phyloP scores from a whole-genome alignment of 1,140 invertebrate species.

The Drosophila ambigua region DNA sequence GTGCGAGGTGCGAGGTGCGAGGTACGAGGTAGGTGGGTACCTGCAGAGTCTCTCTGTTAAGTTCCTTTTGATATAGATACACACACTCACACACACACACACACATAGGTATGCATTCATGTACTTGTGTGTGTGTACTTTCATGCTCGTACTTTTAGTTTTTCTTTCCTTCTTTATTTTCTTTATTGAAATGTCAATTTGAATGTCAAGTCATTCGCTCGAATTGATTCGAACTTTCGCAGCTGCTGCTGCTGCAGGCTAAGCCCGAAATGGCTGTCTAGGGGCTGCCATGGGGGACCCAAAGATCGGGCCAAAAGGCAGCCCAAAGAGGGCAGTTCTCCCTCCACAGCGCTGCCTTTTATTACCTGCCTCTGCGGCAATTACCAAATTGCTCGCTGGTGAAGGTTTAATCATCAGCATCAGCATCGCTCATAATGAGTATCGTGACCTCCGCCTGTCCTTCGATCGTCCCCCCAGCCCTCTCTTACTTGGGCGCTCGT shows the following conservation, averaged over 20 bases:
- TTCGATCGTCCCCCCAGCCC: slow-evolving; percentile 11
- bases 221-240: too few relatives aligned
- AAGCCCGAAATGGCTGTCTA: too few relatives aligned
- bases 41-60: slow-evolving; percentile 6
- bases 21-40: neutral
- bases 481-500: neutral
- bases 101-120: neutral
- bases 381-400: slow-evolving; percentile 29
- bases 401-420: slow-evolving; percentile 13
- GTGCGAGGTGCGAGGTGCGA: too few relatives aligned
- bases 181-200: slow-evolving; percentile 25
- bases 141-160: neutral
- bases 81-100: too few relatives aligned
- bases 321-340: too few relatives aligned
- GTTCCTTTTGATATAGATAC: slow-evolving; percentile 13
- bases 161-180: slow-evolving; percentile 20
- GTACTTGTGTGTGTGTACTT: neutral
- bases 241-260: too few relatives aligned
- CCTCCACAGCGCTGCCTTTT: neutral
- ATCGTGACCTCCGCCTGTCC: neutral
- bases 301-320: too few relatives aligned
- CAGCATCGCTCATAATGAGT: neutral
- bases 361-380: slow-evolving; percentile 16
- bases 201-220: too few relatives aligned
- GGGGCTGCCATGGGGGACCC: too few relatives aligned